Conservation (phyloP, 2,888 invertebrate genomes). For the Empis stercorea region DNA sequence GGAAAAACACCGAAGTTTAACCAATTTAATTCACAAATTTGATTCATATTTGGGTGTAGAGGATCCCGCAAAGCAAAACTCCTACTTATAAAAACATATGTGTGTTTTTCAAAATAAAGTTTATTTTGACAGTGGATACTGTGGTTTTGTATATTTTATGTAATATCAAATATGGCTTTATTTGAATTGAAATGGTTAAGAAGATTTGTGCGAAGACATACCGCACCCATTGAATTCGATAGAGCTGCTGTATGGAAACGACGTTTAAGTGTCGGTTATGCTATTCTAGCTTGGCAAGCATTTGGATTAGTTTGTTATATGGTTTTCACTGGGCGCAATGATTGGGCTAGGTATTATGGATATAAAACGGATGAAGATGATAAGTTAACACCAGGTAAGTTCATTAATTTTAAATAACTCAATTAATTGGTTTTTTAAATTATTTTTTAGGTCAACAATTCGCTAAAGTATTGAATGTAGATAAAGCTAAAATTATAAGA, state of each 20-base stretch:
- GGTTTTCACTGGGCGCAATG: slow-evolving; percentile 45
- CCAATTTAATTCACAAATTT: too few species aligned
- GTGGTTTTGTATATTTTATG: too few species aligned
- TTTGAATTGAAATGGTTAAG: slow-evolving; percentile 41
- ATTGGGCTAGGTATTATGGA: slow-evolving; percentile 56
- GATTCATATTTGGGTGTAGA: too few species aligned
- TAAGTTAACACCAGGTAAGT: slow-evolving; percentile 43
- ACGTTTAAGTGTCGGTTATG: slow-evolving; percentile 48
- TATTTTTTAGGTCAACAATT: slow-evolving; percentile 22
- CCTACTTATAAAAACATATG: too few species aligned
- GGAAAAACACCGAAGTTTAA: too few species aligned
- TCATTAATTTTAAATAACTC: neutral
- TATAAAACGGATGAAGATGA: slow-evolving; percentile 47
- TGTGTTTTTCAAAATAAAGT: too few species aligned
- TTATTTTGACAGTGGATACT: too few species aligned
- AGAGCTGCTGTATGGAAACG: slow-evolving; percentile 47
- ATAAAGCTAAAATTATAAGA: slow-evolving; percentile 32
- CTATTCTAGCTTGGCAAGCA: slow-evolving; percentile 57
- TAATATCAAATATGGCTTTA: too few species aligned
- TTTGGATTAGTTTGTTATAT: slow-evolving; percentile 50
- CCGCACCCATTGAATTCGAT: slow-evolving; percentile 38
- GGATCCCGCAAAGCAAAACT: too few species aligned
- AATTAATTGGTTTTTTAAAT: neutral
- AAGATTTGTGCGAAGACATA: slow-evolving; percentile 37
- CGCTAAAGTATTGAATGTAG: slow-evolving; percentile 23